Conservation (phyloP, 2,113 vertebrate genomes). For the Pantherophis guttatus region DNA sequence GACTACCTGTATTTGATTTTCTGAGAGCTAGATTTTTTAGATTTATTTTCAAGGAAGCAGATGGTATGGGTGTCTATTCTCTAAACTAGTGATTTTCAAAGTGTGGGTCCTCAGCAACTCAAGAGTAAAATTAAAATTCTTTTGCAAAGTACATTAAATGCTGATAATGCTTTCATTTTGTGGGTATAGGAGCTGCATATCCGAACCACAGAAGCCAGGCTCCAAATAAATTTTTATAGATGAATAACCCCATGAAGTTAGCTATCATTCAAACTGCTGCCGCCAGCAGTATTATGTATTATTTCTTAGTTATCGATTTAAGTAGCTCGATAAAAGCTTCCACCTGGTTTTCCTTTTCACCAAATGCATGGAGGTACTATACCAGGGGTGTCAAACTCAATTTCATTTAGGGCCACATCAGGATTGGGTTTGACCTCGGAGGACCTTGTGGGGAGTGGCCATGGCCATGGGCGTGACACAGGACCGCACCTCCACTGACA, state of each 20-base stretch:
- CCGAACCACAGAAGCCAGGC: not conserved
- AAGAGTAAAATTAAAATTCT: not conserved
- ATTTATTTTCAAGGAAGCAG: not conserved
- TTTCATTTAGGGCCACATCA: too few species aligned
- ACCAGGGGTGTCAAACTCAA: too few species aligned
- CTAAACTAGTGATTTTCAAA: not conserved
- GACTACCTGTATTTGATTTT: not conserved
- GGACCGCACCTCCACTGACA: too few species aligned
- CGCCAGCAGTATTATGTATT: not conserved
- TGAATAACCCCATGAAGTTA: not conserved
- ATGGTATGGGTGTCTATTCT: too few species aligned
- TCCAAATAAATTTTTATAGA: not conserved
- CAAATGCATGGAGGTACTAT: not conserved
- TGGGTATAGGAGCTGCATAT: not conserved
- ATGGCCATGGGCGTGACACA: too few species aligned
- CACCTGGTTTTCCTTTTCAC: not conserved
- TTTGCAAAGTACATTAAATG: not conserved
- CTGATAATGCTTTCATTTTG: not conserved
- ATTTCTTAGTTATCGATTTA: not conserved
- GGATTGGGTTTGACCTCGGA: too few species aligned
- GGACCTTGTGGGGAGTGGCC: too few species aligned
- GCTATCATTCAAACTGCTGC: not conserved
- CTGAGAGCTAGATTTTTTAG: not conserved
- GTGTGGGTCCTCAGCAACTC: not conserved
- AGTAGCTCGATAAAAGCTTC: not conserved